Evolutionary conservation across 35 echinoderm and acorn worm genomes (phyloP).

Genomic region (Lytechinus pictus): DNA sequence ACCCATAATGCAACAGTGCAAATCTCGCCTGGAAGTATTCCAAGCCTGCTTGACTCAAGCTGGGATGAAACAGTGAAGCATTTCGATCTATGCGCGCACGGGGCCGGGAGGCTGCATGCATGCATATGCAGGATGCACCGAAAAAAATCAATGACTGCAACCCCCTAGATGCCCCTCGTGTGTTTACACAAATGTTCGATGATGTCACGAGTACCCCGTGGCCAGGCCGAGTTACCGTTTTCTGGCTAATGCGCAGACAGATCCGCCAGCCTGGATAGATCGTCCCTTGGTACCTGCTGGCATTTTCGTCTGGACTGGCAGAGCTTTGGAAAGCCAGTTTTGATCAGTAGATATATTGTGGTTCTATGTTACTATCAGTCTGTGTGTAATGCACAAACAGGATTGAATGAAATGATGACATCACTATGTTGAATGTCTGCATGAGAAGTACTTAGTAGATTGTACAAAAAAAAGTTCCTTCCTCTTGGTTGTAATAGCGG

Average conservation of each 20-base stretch:
- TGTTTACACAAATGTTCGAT: slow-evolving; percentile 45
- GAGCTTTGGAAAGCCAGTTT: background rate
- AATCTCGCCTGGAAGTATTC: background rate
- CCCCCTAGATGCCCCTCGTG: background rate
- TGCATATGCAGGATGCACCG: background rate
- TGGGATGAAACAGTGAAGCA: background rate
- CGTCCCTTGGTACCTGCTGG: background rate
- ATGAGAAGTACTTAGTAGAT: background rate
- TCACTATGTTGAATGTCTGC: background rate
- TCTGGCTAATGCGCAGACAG: slow-evolving; percentile 15
- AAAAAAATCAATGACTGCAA: slow-evolving; percentile 23
- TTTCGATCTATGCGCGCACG: background rate
- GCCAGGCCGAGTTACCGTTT: slow-evolving; percentile 7
- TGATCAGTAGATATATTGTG: background rate
- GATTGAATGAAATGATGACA: background rate
- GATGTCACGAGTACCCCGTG: slow-evolving; percentile 12
- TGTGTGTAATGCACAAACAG: background rate
- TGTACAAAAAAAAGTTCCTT: too few species aligned
- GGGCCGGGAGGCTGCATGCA: background rate
- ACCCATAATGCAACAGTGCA: background rate
- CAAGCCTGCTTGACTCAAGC: background rate
- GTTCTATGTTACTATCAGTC: background rate
- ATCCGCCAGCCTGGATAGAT: background rate
- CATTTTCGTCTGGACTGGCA: background rate
- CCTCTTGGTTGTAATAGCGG: too few species aligned